Conservation (phyloP, 2,113 vertebrate species). For the Macroglossus sobrinus region DNA sequence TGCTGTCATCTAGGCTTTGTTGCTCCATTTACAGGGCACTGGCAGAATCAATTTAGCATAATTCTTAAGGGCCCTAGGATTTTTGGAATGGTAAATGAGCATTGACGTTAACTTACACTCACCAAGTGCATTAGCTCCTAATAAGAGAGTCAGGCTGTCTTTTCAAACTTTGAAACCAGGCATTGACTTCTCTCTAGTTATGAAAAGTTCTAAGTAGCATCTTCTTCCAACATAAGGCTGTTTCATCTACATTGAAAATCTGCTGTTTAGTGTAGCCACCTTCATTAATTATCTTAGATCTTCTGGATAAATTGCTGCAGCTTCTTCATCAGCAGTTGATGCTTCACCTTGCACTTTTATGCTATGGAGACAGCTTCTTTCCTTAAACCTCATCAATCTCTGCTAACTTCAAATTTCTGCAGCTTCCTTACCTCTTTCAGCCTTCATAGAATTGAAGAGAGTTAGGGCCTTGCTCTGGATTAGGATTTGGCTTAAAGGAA, state of each 20-base stretch:
- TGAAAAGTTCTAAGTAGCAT: background rate
- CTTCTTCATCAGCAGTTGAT: background rate
- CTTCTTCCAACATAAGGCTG: background rate
- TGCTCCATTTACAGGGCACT: background rate
- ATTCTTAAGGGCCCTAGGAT: background rate
- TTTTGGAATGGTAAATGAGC: background rate
- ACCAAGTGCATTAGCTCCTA: background rate
- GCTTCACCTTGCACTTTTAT: background rate
- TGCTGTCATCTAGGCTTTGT: background rate
- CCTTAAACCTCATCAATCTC: background rate
- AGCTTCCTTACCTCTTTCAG: background rate
- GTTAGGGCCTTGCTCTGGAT: background rate
- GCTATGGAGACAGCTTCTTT: background rate
- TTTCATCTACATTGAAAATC: background rate
- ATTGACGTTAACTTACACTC: background rate
- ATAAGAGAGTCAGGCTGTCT: background rate
- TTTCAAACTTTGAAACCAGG: background rate
- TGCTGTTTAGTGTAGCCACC: background rate
- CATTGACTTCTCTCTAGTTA: background rate
- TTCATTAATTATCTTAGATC: background rate
- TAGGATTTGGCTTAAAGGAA: background rate
- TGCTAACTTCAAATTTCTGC: background rate
- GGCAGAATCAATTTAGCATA: background rate
- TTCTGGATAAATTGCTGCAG: background rate
- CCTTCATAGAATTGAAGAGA: background rate